A percentile compares a stretch with the other conserved stretches of the same genome.
Evolutionary conservation across 2,113 vertebrate genomes (phyloP).

Genomic region (Ameiurus melas): DNA sequence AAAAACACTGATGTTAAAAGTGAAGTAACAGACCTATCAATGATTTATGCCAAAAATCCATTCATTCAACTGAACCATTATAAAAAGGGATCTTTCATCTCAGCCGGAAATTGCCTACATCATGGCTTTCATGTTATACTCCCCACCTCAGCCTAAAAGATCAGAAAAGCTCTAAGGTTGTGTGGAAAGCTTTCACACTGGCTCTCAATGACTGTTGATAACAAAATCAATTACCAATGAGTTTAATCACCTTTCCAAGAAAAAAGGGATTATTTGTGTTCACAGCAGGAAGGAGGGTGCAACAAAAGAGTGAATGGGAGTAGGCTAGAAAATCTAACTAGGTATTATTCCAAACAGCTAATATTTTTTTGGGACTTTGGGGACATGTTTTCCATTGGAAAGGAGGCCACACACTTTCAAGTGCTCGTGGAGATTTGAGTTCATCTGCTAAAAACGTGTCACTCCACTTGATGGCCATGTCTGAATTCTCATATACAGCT

Average conservation of each 20-base stretch:
- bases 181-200: neutral
- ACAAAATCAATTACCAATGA: neutral
- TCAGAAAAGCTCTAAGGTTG: neutral
- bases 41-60: neutral
- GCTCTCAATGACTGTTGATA: neutral
- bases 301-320: neutral
- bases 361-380: neutral
- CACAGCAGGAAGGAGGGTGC: neutral
- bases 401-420: neutral
- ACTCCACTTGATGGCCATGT: neutral
- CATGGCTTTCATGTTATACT: neutral
- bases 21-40: neutral
- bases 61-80: neutral
- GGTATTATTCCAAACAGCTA: neutral
- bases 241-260: constrained; percentile 3
- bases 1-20: neutral
- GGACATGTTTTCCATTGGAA: neutral
- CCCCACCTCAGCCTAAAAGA: neutral
- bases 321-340: neutral
- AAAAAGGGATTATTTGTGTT: neutral
- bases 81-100: neutral
- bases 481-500: neutral
- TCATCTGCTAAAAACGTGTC: neutral
- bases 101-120: neutral
- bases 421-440: too few relatives aligned